Evolutionary conservation across 2,113 vertebrate genomes (phyloP).

Genomic region (Coracopsis vasa): DNA sequence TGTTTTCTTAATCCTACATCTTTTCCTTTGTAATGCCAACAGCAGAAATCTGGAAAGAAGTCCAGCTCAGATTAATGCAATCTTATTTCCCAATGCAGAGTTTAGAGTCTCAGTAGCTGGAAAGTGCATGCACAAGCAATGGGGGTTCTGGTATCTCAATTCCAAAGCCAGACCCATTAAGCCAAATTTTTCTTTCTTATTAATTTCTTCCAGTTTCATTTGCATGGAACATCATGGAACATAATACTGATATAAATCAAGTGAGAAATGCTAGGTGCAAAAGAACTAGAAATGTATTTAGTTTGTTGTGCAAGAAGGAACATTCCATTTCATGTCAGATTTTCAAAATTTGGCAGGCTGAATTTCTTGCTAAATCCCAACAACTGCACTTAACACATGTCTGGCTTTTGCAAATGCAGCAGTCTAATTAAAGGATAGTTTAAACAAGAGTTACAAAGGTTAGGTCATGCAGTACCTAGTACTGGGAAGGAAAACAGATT

Average conservation of each 20-base stretch:
- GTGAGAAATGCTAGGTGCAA: neutral
- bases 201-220: neutral
- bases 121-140: neutral
- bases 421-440: neutral
- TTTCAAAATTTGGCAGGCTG: neutral
- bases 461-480: neutral
- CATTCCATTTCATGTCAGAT: neutral
- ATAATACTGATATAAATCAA: neutral
- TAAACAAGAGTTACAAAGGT: neutral
- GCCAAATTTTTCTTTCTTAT: neutral
- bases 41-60: neutral
- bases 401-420: neutral
- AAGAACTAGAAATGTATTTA: neutral
- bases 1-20: neutral
- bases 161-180: neutral
- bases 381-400: neutral
- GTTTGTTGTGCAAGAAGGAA: neutral
- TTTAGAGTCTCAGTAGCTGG: neutral
- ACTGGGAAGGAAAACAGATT: neutral
- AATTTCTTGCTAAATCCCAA: neutral
- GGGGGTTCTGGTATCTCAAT: neutral
- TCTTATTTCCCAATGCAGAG: neutral
- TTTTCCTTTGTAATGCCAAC: neutral
- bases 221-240: neutral
- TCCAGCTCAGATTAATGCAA: neutral